A percentile compares a stretch with the other conserved stretches of the same genome.
These are phyloP conservation scores for Mus spicilegus DNA, from an alignment of 2,113 vertebrate species.

Conservation along the genomic window DNA sequence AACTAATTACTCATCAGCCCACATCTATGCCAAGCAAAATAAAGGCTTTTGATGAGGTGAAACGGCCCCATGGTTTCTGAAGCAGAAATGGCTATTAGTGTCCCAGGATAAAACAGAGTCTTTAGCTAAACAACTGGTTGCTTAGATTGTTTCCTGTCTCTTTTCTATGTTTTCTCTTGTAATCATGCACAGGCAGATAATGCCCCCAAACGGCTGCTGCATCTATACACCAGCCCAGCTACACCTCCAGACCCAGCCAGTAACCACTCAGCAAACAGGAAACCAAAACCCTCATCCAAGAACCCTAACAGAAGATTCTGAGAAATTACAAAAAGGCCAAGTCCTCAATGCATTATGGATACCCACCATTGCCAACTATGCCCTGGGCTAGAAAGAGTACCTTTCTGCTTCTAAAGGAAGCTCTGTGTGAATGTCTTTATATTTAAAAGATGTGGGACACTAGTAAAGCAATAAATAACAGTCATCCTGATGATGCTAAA, in stretches of 20 bases:
- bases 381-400: rapidly evolving
- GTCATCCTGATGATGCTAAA: rapidly evolving
- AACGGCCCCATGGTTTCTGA: not conserved
- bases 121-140: rapidly evolving
- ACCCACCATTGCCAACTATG: rapidly evolving
- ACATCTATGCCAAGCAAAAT: not conserved
- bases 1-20: not conserved
- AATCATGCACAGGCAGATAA: not conserved
- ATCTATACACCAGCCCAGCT: too few species aligned
- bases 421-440: not conserved
- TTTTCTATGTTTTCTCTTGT: not conserved
- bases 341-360: rapidly evolving
- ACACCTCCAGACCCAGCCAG: too few species aligned
- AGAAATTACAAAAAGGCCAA: too few species aligned
- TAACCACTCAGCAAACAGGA: not conserved
- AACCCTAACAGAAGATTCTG: rapidly evolving
- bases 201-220: not conserved
- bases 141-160: not conserved
- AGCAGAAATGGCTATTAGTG: rapidly evolving
- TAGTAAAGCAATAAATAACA: not conserved
- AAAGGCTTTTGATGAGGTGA: not conserved
- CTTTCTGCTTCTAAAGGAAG: rapidly evolving
- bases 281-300: rapidly evolving
- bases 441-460: not conserved
- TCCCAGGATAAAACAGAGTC: rapidly evolving